These are phyloP conservation scores for Drosophila orena DNA, from an alignment of 1,140 invertebrate genomes.

Conservation along the genomic window DNA sequence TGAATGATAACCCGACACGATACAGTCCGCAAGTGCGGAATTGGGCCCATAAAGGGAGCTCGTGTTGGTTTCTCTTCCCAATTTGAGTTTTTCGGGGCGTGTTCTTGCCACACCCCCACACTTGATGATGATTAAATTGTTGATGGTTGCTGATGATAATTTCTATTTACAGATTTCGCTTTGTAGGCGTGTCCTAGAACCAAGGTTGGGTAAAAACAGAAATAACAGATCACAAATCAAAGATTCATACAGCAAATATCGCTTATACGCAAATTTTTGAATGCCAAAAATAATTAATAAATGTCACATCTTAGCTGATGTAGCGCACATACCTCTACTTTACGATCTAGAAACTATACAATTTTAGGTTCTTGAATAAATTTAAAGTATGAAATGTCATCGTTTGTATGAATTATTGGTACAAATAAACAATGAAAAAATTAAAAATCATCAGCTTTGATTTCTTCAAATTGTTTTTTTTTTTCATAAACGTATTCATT, in stretches of 20 bases:
- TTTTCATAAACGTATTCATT: background rate
- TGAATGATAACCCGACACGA: conserved; percentile 59
- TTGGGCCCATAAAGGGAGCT: conserved; percentile 34
- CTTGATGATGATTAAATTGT: conserved; percentile 56
- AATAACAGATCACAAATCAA: conserved; percentile 47
- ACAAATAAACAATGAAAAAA: background rate
- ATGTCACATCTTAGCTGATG: background rate
- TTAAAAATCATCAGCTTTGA: no score
- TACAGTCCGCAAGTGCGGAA: conserved; percentile 9
- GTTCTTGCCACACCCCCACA: conserved; percentile 54
- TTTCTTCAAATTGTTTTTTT: no score
- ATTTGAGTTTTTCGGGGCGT: conserved; percentile 26
- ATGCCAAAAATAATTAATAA: conserved; percentile 3
- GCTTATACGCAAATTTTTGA: conserved; percentile 3
- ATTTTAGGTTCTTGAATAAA: no score
- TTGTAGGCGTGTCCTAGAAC: conserved; percentile 70
- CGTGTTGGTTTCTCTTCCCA: conserved; percentile 4
- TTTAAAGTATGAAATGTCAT: no score
- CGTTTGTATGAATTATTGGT: no score
- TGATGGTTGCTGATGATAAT: conserved; percentile 69
- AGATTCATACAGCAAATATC: conserved; percentile 34
- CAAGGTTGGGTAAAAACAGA: conserved; percentile 61
- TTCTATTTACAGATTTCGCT: conserved; percentile 79
- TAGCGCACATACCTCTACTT: background rate
- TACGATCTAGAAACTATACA: no score